These are phyloP conservation scores for Grapholita molesta DNA, from an alignment of 1,140 invertebrate genomes.

Conservation along the genomic window DNA sequence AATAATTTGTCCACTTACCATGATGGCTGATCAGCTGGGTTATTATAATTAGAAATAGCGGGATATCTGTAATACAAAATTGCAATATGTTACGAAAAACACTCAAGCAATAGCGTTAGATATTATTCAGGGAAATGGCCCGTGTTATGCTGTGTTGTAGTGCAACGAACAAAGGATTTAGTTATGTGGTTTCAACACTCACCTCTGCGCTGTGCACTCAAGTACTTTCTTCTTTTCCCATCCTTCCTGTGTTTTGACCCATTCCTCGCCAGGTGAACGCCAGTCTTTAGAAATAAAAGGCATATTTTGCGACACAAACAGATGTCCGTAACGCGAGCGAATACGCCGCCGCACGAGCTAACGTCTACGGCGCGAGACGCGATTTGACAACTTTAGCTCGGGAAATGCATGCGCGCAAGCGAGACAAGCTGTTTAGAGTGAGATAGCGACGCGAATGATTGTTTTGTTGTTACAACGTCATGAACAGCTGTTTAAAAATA, in stretches of 20 bases:
- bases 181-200: conserved; percentile 63
- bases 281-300: conserved; percentile 97
- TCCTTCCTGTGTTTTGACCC: conserved; percentile 98
- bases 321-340: conserved; percentile 40
- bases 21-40: conserved; percentile 53
- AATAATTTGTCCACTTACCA: conserved; percentile 59
- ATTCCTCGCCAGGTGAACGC: conserved; percentile 97
- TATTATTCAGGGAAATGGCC: conserved; percentile 43
- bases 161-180: conserved; percentile 78
- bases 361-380: conserved; percentile 43
- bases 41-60: conserved; percentile 74
- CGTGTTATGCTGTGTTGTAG: conserved; percentile 49
- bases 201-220: conserved; percentile 84
- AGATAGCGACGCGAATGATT: conserved; percentile 63
- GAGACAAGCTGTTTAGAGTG: conserved; percentile 58
- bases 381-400: conserved; percentile 33
- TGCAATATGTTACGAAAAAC: conserved; percentile 27
- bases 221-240: conserved; percentile 97
- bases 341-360: conserved; percentile 37
- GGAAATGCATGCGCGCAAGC: conserved; percentile 34
- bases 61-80: conserved; percentile 72
- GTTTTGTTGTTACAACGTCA: conserved; percentile 62
- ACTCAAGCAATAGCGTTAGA: conserved; percentile 39
- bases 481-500: conserved; percentile 67
- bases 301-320: conserved; percentile 82